Percentiles rank a stretch among this genome's conserved stretches.
These are phyloP conservation scores for Pseudococcus viburni DNA, from an alignment of 2,888 invertebrate species.

Conservation along the genomic window DNA sequence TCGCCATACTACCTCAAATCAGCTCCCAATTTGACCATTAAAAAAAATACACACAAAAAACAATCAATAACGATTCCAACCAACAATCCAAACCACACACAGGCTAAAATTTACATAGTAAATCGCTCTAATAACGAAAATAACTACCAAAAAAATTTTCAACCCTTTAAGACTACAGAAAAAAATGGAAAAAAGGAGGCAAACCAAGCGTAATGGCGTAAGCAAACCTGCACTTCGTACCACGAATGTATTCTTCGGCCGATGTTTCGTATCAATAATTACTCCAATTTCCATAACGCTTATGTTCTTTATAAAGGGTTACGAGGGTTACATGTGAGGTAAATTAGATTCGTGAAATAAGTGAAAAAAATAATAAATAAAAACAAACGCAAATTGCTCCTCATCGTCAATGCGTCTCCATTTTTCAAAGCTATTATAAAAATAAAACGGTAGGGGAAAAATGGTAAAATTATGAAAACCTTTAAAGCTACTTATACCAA, in stretches of 20 bases:
- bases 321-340: neutral
- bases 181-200: neutral
- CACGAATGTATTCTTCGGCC: slow-evolving; percentile 5
- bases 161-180: neutral
- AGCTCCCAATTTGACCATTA: neutral
- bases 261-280: neutral
- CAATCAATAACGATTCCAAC: slow-evolving; percentile 2
- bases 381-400: neutral
- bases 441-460: neutral
- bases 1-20: neutral
- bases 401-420: neutral
- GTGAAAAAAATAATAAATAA: slow-evolving; percentile 1
- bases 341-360: neutral
- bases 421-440: neutral
- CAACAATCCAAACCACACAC: slow-evolving; percentile 1
- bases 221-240: slow-evolving; percentile 41
- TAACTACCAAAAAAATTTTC: slow-evolving; percentile 17
- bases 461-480: neutral
- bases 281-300: neutral
- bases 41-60: neutral
- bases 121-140: neutral
- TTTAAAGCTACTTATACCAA: slow-evolving; percentile 36
- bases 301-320: too few relatives aligned
- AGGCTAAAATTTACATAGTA: neutral
- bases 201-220: slow-evolving; percentile 37